phyloP scores from a whole-genome alignment of 2,888 invertebrate genomes.

The Ormia ochracea region DNA sequence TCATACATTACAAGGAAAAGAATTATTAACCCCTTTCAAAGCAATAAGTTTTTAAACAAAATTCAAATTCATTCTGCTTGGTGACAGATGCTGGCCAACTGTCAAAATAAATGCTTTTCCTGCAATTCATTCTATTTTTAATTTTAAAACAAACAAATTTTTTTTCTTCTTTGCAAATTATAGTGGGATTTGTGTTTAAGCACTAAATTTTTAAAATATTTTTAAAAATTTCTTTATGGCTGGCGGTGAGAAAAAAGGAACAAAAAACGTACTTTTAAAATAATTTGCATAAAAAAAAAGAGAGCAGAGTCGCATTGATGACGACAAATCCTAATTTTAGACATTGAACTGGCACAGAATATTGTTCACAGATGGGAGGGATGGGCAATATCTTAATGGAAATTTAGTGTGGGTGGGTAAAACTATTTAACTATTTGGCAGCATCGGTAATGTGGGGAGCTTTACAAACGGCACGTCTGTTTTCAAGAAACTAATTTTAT shows the following conservation, averaged over 20 bases:
- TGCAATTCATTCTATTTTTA: conserved; percentile 7
- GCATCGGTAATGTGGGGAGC: not conserved
- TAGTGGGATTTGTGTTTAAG: conserved; percentile 3
- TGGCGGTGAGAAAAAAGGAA: not conserved
- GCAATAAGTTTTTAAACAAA: not conserved
- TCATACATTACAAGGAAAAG: not conserved
- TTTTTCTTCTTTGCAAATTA: conserved; percentile 15
- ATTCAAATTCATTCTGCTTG: not conserved
- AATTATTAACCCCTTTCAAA: conserved; percentile 32
- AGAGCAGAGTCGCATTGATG: conserved; percentile 34
- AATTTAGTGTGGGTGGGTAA: conserved; percentile 39
- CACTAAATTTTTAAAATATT: conserved; percentile 27
- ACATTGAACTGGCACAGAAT: not conserved
- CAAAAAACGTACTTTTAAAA: not conserved
- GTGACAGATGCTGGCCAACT: conserved; percentile 55
- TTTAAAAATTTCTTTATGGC: conserved; percentile 32
- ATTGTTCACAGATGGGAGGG: not conserved
- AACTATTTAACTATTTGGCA: not conserved
- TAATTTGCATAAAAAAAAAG: conserved; percentile 21
- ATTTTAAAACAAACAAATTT: not conserved
- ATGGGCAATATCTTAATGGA: not conserved
- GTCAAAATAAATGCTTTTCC: conserved; percentile 24
- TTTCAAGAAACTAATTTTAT: not conserved
- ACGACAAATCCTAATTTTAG: conserved; percentile 59
- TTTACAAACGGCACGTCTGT: not conserved